phyloP scores from a whole-genome alignment of 1,140 invertebrate species.

The Drosophila arizonae region DNA sequence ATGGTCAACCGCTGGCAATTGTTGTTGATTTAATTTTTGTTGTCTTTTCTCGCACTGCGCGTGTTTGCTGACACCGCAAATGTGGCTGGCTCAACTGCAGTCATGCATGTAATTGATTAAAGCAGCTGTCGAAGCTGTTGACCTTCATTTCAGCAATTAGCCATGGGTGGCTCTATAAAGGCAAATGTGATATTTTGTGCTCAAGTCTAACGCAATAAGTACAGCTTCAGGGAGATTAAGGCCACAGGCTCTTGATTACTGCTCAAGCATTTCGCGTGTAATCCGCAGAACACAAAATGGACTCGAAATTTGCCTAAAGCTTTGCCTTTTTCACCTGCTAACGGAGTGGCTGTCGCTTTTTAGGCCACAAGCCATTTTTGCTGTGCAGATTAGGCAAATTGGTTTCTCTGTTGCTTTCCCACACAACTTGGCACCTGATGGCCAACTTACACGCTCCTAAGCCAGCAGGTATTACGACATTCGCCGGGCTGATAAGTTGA shows the following conservation, averaged over 20 bases:
- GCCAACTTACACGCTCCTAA: constrained; percentile 46
- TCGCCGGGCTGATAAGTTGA: constrained; percentile 35
- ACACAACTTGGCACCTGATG: constrained; percentile 34
- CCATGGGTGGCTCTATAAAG: neutral
- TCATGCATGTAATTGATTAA: constrained; percentile 67
- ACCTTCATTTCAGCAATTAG: constrained; percentile 30
- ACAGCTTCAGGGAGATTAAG: constrained; percentile 30
- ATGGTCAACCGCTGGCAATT: neutral
- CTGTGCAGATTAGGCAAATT: constrained; percentile 68
- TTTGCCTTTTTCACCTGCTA: constrained; percentile 33
- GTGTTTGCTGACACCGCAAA: constrained; percentile 22
- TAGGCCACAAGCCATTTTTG: neutral
- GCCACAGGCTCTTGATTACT: constrained; percentile 23
- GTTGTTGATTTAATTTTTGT: constrained; percentile 50
- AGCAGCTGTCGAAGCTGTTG: constrained; percentile 31
- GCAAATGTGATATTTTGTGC: constrained; percentile 2
- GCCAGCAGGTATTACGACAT: constrained; percentile 12
- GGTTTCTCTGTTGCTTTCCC: constrained; percentile 31
- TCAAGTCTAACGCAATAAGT: constrained; percentile 6
- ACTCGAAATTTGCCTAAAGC: constrained; percentile 22
- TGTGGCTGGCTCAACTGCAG: constrained; percentile 23
- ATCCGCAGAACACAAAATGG: constrained; percentile 28
- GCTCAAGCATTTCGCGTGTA: constrained; percentile 14
- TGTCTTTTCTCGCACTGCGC: neutral
- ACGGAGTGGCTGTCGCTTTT: neutral